Percentiles rank a stretch among this genome's conserved stretches.
These are phyloP conservation scores for Cirrhinus mrigala DNA, from an alignment of 2,797 vertebrate species.

Conservation along the genomic window DNA sequence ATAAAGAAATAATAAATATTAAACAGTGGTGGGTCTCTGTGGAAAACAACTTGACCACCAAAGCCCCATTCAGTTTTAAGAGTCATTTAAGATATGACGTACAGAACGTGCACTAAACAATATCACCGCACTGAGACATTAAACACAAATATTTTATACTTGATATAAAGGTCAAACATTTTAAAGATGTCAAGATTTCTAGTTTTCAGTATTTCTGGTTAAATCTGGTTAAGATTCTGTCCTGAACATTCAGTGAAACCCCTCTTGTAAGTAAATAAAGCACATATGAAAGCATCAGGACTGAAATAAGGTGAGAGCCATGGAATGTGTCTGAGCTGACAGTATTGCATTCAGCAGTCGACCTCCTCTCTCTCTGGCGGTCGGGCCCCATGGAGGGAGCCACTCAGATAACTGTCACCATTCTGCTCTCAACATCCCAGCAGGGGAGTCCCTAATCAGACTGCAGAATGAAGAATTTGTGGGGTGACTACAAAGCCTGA, in stretches of 20 bases:
- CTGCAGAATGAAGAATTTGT: slow-evolving; percentile 43
- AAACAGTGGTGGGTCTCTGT: not conserved
- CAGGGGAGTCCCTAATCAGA: slow-evolving; percentile 47
- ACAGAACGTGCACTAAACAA: not conserved
- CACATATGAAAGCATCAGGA: not conserved
- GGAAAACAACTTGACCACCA: not conserved
- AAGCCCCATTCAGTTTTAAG: not conserved
- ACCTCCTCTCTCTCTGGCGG: slow-evolving; percentile 19
- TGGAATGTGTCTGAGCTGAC: slow-evolving; percentile 37
- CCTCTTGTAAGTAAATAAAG: slow-evolving; percentile 7
- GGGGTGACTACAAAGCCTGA: slow-evolving; percentile 46
- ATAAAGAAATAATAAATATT: no score
- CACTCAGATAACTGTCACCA: slow-evolving; percentile 40
- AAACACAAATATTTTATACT: not conserved
- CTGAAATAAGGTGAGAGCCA: slow-evolving; percentile 14
- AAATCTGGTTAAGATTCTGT: not conserved
- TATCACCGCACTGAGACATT: not conserved
- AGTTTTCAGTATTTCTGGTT: not conserved
- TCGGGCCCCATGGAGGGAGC: slow-evolving; percentile 31
- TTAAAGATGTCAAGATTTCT: not conserved
- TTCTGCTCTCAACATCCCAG: slow-evolving; percentile 44
- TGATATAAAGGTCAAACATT: not conserved
- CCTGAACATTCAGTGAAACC: not conserved
- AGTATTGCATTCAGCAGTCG: slow-evolving; percentile 19
- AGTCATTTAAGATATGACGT: not conserved